Conservation (phyloP, 2,113 vertebrate genomes). For the Ophiodon elongatus region DNA sequence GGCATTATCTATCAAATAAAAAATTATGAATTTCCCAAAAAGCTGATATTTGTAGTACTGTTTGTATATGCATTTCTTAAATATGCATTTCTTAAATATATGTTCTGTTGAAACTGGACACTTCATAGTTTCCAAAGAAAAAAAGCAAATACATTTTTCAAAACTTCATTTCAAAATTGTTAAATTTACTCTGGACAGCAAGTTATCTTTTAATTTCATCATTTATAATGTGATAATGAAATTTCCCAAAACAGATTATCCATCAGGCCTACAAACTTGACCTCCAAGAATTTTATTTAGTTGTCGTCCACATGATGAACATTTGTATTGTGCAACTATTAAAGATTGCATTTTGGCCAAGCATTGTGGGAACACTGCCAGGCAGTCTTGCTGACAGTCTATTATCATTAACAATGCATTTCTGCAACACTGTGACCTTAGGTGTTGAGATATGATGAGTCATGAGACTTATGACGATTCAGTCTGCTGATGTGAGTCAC, state of each 20-base stretch:
- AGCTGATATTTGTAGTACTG: background rate
- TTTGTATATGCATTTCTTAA: background rate
- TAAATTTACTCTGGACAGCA: background rate
- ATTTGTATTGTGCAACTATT: background rate
- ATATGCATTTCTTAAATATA: background rate
- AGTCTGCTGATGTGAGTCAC: slow-evolving; percentile 38
- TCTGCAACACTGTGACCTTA: background rate
- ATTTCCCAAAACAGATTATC: background rate
- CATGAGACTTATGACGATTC: background rate
- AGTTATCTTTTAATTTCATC: background rate
- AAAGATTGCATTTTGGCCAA: background rate
- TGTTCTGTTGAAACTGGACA: background rate
- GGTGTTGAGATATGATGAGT: background rate
- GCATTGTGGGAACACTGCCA: background rate
- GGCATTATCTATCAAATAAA: background rate
- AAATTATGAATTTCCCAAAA: background rate
- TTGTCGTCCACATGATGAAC: background rate
- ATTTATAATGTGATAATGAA: background rate
- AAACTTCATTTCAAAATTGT: background rate
- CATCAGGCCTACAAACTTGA: background rate
- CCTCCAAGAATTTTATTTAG: background rate
- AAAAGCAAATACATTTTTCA: background rate
- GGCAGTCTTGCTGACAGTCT: background rate
- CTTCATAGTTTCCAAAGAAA: background rate
- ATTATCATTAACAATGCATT: background rate